Base-by-base conservation (phyloP, 2,797 vertebrate species). In the Silurus aristotelis region DNA sequence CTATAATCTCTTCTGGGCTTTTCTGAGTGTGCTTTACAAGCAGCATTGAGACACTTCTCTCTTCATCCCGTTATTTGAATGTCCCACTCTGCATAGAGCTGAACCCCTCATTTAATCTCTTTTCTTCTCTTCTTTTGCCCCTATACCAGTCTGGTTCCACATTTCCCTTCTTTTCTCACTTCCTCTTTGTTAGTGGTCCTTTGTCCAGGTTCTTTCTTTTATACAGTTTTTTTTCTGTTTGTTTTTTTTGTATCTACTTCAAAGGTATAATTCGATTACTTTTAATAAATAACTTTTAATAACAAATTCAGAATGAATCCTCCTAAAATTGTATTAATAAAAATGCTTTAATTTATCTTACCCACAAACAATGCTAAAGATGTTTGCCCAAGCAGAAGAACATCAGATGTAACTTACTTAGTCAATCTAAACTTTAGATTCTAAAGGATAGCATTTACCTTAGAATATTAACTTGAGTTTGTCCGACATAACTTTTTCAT, bases 121-220 rank as follows among this genome's bases (percentile, higher is more conserved):
- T 87, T 84, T 84, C 83, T 72, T 85, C 56, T 19, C 78, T 76
- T 64, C 82, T 85, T 76, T 70, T 56, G 17, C 66, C 83, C 66
- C 66, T 68, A 61, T 55, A 73, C 55, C 55, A 68, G 55, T 79
- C 83, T 58, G 27, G 73, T 75, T 78, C 63, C 52, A 78, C 63
- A 66, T 70, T 75, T 68, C 75, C 83, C 75, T 38, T 66, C 58
- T 55, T 67, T 77, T 63, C 14, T 77, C 52, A 78, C 55, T 38
- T 10, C 63, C 66, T 84, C 83, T 79, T 71, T 79, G 71, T 73
- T 13, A 73, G 12, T 73, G 87, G 76, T 22, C n/a, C 22, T 73
- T 73, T 73, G 48, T 55, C 46, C 48, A 73, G 14, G 71, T 73
- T 25, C 71, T 52, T 73, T 52, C 46, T 43, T 73, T 25, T 73